Base-by-base conservation (phyloP, 2,888 invertebrate genomes). In the Machimus atricapillus region DNA sequence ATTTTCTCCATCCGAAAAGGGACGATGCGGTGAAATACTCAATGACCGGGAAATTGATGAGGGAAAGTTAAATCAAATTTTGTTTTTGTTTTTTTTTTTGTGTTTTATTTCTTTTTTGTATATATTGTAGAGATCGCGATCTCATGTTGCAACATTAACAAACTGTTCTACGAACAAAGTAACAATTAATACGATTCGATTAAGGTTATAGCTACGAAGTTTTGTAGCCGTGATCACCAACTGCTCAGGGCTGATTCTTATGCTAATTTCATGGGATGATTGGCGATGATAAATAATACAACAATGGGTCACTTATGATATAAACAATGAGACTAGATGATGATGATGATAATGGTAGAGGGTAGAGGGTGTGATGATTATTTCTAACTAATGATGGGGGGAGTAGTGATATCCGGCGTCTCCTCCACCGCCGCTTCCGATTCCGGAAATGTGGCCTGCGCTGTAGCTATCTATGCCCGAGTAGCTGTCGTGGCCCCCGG, bases 391-490 rank as follows among this genome's bases (percentile, higher is more conserved):
- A 56, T 89, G 89, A 66, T 90, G 90, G 19, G 89, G 88, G 40
- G 89, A 87, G 88, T 91, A 90, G 43, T 89, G 89, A 87, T 91
- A 91, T 12, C 90, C 90, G 23, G 89, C 89, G 86, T 89, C 90
- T 12, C 89, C 90, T 58, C 87, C 82, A 19, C 82, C 58, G 19
- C 82, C 82, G 52, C 31, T 31, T n/a, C 58, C 52, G 9, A 82
- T 58, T 2, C 91, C 91, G 43, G 91, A 91, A 0, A 90, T 90
- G 87, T 92, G 91, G 0, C 89, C 90, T 2, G 90, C 90, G 56
- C 90, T 91, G 87, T 92, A 91, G 87, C 91, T 91, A 87, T 92
- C 91, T 82, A 90, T 88, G n/a, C 90, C 91, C 2, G 87, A 90
- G 85, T 91, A 91, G 14, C 90, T 91, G 34, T 91, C 90, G 31